Base-by-base conservation (phyloP, 2,888 invertebrate species). In the Saturnia japonica region DNA sequence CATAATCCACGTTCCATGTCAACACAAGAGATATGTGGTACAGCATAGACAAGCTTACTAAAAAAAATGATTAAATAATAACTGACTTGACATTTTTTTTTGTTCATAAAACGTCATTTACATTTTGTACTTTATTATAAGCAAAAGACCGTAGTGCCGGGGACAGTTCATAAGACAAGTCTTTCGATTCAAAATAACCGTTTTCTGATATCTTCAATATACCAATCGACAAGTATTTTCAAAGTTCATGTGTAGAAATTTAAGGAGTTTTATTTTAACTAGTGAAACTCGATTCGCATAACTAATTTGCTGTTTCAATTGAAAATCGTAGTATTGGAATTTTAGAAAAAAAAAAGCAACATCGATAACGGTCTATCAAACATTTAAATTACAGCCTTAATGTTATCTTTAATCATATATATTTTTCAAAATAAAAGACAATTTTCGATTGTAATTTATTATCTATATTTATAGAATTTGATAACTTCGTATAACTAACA, bases 1-100 rank as follows among this genome's bases (percentile, higher is more conserved):
- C 25, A 80, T 77, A 77, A 77, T 76, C 73, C 81, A 78, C 70
- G 72, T 72, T 71, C 77, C 77, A 80, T 80, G 72, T 80, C 78
- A 79, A 80, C 81, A 81, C 78, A 79, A 81, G 85, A 84, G 82
- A 90, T 86, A 87, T 86, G 87, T 86, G 82, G 83, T 86, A 89
- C 85, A 87, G 85, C 85, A 82, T 80, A 87, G 88, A 87, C 87
- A 89, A 90, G 88, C 88, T 85, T 85, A 85, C 72, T 75, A 77
- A 80, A 77, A 73, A 80, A 77, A 78, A 71, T 76, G 75, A 62
- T 45, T 57, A 57, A 68, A 45, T 69, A 28, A 72, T 77, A 77
- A 79, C 78, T 77, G 78, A 80, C 75, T 79, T 75, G 76, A 80
- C 74, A 71, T 77, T 82, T 83, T 34, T 64, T 62, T 57, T 67